Base-by-base conservation (phyloP, 1,140 invertebrate species). In the Drosophila biarmipes region DNA sequence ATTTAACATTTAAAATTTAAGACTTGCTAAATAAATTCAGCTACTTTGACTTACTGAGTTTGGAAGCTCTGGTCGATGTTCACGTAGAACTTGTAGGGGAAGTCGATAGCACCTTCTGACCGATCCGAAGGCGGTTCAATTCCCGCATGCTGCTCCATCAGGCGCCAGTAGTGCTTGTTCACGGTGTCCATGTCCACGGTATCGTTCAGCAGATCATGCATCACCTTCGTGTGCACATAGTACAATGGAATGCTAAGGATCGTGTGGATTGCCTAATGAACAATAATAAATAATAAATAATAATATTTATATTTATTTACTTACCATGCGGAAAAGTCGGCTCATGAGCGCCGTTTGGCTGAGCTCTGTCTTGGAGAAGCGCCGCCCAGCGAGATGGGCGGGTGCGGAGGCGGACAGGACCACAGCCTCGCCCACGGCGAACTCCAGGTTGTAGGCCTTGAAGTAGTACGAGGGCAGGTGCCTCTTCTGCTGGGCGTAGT, bases 401-500 rank as follows among this genome's bases (percentile, higher is more conserved):
- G 93, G 93, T 1, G 95, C 94, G 0, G 93, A 91, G 0, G 95
- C 94, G 0, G 94, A 95, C 0, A 96, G 73, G 10, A 94, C 93
- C 10, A 96, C 93, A 0, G 94, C 93, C 80, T 96, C 95, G 4
- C 95, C 96, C 31, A 96, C 93, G 0, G 95, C 95, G 10, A 96
- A 96, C 72, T 96, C 96, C 35, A 93, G 92, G 53, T 95, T 92
- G 90, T 95, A 95, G n/a, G 94, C 92, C 52, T 93, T 92, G 24
- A 91, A 91, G 42, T 84, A 90, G 34, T 91, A 91, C 10, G 90
- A 79, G 11, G 95, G 95, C 72, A 92, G 64, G 17, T 94, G 93
- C 67, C 95, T 80, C 90, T 94, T 95, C 90, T 96, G 96, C 71
- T 94, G 93, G 31, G 95, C 91, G 87, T 96, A 96, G 76, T 96